A percentile compares a stretch with the other conserved stretches of the same genome.
These are phyloP conservation scores for Sigmodon hispidus DNA, from an alignment of 2,113 vertebrate genomes.

Conservation along the genomic window DNA sequence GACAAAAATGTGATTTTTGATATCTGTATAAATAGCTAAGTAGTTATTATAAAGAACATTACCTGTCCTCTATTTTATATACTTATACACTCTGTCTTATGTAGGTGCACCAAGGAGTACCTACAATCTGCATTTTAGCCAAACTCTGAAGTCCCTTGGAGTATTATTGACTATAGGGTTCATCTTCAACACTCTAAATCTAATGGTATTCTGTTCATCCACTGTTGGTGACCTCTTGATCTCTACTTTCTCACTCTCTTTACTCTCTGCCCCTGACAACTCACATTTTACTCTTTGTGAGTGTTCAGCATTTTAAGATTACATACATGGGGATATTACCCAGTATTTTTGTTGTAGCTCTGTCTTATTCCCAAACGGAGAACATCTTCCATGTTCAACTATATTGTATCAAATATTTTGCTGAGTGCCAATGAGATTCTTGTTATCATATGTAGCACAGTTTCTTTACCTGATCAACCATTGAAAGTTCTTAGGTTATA, in stretches of 20 bases:
- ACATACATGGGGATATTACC: neutral
- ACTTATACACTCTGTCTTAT: neutral
- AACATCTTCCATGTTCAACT: neutral
- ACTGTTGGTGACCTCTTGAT: neutral
- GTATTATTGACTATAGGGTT: neutral
- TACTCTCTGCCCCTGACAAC: neutral
- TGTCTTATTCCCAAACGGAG: neutral
- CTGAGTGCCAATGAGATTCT: neutral
- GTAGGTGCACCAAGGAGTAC: neutral
- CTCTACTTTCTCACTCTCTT: neutral
- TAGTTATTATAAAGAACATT: neutral
- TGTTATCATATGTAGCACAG: neutral
- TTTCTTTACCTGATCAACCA: neutral
- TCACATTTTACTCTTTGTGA: neutral
- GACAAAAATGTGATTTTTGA: neutral
- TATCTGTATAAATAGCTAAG: neutral
- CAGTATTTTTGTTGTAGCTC: neutral
- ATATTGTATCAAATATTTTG: neutral
- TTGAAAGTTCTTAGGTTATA: neutral
- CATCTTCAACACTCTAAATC: neutral
- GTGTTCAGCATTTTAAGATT: neutral
- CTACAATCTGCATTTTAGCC: neutral
- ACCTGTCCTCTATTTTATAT: neutral
- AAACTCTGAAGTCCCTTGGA: neutral
- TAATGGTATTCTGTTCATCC: neutral